A percentile compares a stretch with the other conserved stretches of the same genome.
phyloP scores from a whole-genome alignment of 2,113 vertebrate species.

The Bujurquina vittata region DNA sequence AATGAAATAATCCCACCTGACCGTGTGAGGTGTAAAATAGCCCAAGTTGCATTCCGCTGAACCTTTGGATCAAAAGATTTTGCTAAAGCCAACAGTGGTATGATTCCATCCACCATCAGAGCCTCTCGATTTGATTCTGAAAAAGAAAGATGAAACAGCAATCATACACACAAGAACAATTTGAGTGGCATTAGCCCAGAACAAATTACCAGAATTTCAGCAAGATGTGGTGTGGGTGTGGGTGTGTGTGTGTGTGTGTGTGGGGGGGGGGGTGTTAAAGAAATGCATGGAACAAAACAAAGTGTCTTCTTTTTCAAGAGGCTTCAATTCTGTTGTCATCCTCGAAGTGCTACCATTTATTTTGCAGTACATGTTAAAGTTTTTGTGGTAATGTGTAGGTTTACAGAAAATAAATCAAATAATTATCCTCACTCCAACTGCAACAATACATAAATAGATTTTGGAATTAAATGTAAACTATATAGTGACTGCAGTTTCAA shows the following conservation, averaged over 20 bases:
- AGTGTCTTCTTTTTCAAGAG: not conserved
- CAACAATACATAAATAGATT: no score
- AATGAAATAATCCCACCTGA: constrained; percentile 73
- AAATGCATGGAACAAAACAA: not conserved
- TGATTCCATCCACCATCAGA: constrained; percentile 75
- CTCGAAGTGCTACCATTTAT: not conserved
- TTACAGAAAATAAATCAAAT: no score
- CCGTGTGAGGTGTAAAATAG: constrained; percentile 83
- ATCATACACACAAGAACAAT: not conserved
- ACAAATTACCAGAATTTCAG: not conserved
- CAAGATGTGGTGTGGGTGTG: no score
- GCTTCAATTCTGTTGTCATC: not conserved
- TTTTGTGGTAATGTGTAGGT: no score
- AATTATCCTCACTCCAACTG: no score
- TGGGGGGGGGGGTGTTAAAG: not conserved
- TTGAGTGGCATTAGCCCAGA: not conserved
- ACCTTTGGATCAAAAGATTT: constrained; percentile 81
- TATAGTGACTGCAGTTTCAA: not conserved
- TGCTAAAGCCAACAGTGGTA: constrained; percentile 80
- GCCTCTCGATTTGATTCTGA: constrained; percentile 81
- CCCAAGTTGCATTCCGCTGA: constrained; percentile 84
- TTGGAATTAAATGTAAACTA: no score
- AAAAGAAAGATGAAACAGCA: not conserved
- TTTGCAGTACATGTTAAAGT: not conserved
- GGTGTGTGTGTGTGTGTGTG: no score